These are phyloP conservation scores for Pteria penguin DNA, from an alignment of 2,888 invertebrate species.

Conservation along the genomic window DNA sequence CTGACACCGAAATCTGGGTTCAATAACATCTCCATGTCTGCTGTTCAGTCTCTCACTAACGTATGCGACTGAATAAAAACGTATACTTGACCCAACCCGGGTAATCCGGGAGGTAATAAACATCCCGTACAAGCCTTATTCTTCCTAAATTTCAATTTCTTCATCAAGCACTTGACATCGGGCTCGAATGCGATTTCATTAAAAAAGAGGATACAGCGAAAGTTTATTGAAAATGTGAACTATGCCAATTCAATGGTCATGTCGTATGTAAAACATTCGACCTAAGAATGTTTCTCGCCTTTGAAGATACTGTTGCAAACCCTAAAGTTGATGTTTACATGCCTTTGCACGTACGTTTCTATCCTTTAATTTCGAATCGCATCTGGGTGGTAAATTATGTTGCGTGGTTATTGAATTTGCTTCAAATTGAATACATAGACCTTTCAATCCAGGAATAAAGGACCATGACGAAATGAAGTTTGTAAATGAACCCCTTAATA, in stretches of 20 bases:
- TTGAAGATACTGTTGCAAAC: not conserved
- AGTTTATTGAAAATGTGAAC: not conserved
- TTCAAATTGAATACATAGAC: no score
- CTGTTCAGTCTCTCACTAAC: no score
- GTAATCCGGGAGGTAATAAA: conserved; percentile 3
- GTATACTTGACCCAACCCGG: not conserved
- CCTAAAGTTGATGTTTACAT: not conserved
- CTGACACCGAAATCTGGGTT: no score
- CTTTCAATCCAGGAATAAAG: no score
- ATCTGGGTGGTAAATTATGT: not conserved
- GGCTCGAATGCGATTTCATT: not conserved
- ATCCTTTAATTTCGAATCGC: not conserved
- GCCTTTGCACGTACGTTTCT: not conserved
- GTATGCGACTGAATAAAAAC: no score
- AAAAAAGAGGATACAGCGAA: not conserved
- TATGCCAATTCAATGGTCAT: not conserved
- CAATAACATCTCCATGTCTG: no score
- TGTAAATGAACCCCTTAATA: no score
- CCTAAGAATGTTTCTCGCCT: not conserved
- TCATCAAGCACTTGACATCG: not conserved
- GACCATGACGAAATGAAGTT: no score
- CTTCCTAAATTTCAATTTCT: not conserved
- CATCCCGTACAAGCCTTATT: not conserved
- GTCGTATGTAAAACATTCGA: not conserved
- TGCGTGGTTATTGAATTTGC: not conserved